Evolutionary conservation across 2,888 invertebrate species (phyloP).

Genomic region (Acanthococcus lagerstroemiae): DNA sequence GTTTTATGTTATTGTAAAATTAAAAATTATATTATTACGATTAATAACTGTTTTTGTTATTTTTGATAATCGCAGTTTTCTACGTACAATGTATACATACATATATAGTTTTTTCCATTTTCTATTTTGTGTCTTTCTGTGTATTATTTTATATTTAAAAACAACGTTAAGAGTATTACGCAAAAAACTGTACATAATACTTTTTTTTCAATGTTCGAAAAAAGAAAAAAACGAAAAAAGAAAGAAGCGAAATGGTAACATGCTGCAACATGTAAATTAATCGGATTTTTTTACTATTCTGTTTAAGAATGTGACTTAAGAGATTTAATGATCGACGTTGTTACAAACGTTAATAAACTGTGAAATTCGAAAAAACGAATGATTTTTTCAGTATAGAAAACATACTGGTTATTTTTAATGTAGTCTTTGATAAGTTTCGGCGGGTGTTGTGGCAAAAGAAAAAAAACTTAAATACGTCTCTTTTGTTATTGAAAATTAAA

Average conservation of each 20-base stretch:
- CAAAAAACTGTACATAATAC: constrained; percentile 2
- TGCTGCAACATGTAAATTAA: constrained; percentile 4
- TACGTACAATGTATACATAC: constrained; percentile 28
- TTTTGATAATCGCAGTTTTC: constrained; percentile 30
- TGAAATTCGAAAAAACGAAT: background rate
- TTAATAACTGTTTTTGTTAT: constrained; percentile 31
- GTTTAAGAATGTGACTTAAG: constrained; percentile 7
- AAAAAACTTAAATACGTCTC: no score
- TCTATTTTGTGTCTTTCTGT: constrained; percentile 28
- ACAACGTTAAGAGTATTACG: background rate
- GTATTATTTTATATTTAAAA: constrained; percentile 15
- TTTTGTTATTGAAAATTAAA: no score
- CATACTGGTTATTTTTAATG: no score
- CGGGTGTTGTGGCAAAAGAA: no score
- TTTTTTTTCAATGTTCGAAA: constrained; percentile 7
- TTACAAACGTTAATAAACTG: constrained; percentile 11
- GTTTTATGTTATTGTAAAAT: constrained; percentile 31
- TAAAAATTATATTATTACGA: constrained; percentile 31
- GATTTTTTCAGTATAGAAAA: background rate
- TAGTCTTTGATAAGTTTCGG: no score
- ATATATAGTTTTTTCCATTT: constrained; percentile 16
- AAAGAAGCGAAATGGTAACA: background rate
- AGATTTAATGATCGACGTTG: constrained; percentile 2
- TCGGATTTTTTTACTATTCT: background rate
- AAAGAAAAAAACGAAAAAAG: background rate